Evolutionary conservation across 2,113 vertebrate species (phyloP), one percentile per base, ranked within the genome.

Genomic region (Sarotherodon lohbergeri): DNA sequence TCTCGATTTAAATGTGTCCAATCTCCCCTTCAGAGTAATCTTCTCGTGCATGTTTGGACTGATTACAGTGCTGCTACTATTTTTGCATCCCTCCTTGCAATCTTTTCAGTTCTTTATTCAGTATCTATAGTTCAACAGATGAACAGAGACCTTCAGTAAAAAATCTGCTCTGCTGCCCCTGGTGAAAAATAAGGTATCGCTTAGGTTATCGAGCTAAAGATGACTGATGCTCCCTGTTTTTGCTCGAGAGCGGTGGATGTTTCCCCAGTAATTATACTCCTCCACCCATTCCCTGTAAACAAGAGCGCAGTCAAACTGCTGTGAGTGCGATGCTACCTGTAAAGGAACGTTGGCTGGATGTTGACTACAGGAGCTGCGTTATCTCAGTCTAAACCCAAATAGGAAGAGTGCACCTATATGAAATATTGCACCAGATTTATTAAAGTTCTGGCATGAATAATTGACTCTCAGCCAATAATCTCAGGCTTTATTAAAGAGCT

Each of bases 241-340:
- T 46, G 13, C 68, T 73, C 14, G 2, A 16, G 68, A 73, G 27
- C 9, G 9, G 22, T 73, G 68, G 2, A 22, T 54, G 76, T 22
- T n/a, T 79, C 19, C 9, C 73, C 46, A 2, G 9, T 76, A 76
- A 19, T 29, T 76, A 76, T 3, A 76, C 4, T 0, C 1, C 68
- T 76, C 14, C 43, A 19, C 9, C 50, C 14, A 48, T 5, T 16
- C 5, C 19, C 24, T 6, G 13, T 46, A 46, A 46, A 50, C 43
- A 17, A 43, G 66, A 71, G 0, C 3, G 2, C 63, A 71, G 11
- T 0, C 3, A 0, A 24, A 79, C 73, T 1, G 27, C 73, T 78
- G 68, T 19, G 41, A 29, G 68, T 29, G 41, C 4, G 22, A 73
- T 2, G 8, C 22, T 43, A 0, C 13, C 22, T 46, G 7, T 22